A percentile compares a stretch with the other conserved stretches of the same genome.
Conservation (phyloP, 2,797 vertebrate species). For the Hydrophis major region DNA sequence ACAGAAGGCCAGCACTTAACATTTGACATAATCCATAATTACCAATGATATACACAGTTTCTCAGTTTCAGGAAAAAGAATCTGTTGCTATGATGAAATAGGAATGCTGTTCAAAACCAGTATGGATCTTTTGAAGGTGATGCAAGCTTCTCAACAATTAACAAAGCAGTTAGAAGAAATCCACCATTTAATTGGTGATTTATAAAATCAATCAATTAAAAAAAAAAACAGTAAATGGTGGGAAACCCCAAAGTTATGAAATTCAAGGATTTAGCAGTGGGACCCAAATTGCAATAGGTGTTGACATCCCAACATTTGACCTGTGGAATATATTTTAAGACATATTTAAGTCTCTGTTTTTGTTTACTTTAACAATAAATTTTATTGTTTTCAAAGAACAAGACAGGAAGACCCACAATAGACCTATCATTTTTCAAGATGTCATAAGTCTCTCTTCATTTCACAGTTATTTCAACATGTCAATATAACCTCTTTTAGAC, state of each 20-base stretch:
- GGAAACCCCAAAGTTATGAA: not conserved
- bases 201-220: not conserved
- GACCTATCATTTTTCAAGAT: not conserved
- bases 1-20: not conserved
- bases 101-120: not conserved
- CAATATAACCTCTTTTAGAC: not conserved
- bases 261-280: not conserved
- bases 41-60: not conserved
- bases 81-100: not conserved
- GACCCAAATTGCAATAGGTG: not conserved
- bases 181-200: not conserved
- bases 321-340: not conserved
- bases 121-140: not conserved
- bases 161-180: not conserved
- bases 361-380: not conserved
- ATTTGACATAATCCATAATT: not conserved
- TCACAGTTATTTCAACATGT: not conserved
- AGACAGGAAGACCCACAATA: not conserved
- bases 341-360: not conserved
- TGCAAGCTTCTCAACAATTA: not conserved
- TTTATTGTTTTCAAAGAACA: not conserved
- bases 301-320: not conserved
- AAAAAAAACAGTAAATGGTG: not conserved
- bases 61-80: not conserved
- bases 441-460: not conserved